Conservation (phyloP, 1,140 invertebrate genomes). For the Drosophila ohnishii region DNA sequence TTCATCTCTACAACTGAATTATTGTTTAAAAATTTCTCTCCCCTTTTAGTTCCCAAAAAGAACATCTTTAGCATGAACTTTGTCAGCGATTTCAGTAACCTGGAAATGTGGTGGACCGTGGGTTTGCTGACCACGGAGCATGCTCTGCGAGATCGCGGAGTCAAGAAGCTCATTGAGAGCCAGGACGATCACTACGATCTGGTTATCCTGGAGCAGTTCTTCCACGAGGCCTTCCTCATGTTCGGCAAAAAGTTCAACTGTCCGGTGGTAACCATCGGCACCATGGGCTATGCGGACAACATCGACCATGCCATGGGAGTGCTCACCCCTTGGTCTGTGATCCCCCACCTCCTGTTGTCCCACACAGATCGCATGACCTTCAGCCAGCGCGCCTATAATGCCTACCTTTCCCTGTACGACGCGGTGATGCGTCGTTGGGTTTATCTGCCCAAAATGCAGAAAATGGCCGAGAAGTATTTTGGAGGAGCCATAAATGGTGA, state of each 20-base stretch:
- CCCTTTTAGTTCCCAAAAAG: slow-evolving; percentile 69
- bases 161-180: slow-evolving; percentile 83
- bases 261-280: slow-evolving; percentile 84
- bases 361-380: slow-evolving; percentile 82
- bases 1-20: no score
- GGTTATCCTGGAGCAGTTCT: slow-evolving; percentile 85
- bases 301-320: slow-evolving; percentile 84
- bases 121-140: slow-evolving; percentile 83
- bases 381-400: slow-evolving; percentile 65
- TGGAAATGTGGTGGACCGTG: slow-evolving; percentile 81
- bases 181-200: slow-evolving; percentile 84
- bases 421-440: slow-evolving; percentile 67
- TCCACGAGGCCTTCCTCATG: slow-evolving; percentile 84
- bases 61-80: slow-evolving; percentile 78
- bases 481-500: slow-evolving; percentile 52
- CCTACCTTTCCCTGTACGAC: slow-evolving; percentile 75
- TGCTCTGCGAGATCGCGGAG: slow-evolving; percentile 83
- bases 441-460: slow-evolving; percentile 81
- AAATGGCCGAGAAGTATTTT: slow-evolving; percentile 77
- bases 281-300: slow-evolving; percentile 85
- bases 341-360: slow-evolving; percentile 83
- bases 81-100: slow-evolving; percentile 72
- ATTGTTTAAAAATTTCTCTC: not conserved
- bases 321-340: slow-evolving; percentile 84
- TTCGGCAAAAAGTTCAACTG: slow-evolving; percentile 85